Conservation (phyloP, 2,888 invertebrate species). For the Caenorhabditis japonica region DNA sequence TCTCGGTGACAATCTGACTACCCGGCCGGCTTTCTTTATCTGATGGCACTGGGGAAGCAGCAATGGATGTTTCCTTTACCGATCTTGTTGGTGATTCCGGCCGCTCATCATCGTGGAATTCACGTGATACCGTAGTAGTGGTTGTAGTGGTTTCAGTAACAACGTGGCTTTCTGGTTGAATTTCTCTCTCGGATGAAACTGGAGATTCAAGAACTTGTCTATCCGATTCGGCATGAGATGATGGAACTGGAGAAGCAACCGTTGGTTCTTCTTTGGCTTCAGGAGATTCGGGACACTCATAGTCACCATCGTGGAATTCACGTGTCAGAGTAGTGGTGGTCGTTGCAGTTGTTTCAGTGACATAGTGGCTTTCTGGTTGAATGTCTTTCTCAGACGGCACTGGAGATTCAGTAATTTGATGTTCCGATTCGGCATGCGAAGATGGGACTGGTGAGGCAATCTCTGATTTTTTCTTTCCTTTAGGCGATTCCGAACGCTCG, state of each 20-base stretch:
- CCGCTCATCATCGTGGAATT: conserved; percentile 10
- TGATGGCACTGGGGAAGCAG: neutral
- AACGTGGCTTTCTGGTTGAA: neutral
- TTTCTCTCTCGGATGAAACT: neutral
- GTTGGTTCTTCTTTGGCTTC: neutral
- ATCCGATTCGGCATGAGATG: neutral
- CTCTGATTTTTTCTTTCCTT: too few species aligned
- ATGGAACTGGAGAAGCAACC: neutral
- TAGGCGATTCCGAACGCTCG: conserved; percentile 4
- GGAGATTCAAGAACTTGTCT: neutral
- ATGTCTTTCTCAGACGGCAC: neutral
- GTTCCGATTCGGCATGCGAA: conserved; percentile 16
- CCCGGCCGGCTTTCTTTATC: neutral
- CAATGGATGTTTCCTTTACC: too few species aligned
- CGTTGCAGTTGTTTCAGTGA: neutral
- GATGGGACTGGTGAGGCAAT: conserved; percentile 4
- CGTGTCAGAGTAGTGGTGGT: neutral
- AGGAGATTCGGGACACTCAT: neutral
- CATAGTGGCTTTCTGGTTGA: neutral
- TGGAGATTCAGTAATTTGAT: conserved; percentile 12
- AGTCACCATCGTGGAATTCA: conserved; percentile 2
- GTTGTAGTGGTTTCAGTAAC: conserved; percentile 6
- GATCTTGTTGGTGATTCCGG: neutral
- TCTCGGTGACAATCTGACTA: conserved; percentile 9
- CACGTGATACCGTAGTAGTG: conserved; percentile 12